Evolutionary conservation across 2,113 vertebrate species (phyloP), one percentile per base, ranked within the genome.

Genomic region (Leuciscus idus): DNA sequence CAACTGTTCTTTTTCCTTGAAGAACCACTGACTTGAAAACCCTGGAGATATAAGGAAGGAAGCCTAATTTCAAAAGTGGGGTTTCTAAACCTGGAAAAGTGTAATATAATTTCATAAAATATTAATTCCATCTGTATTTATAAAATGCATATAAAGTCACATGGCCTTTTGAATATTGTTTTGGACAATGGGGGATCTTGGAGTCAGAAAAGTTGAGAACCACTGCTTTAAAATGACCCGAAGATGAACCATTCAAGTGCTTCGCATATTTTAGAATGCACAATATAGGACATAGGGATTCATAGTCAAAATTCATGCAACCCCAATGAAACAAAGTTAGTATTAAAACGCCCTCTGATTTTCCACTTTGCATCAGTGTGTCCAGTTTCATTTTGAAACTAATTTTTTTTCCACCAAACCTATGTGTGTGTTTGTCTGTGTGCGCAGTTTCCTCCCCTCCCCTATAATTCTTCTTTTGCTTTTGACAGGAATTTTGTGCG

Each of bases 341-440:
- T 23, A 8, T 72, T 9, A 72, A 72, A 72, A 43, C 66, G 19
- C 66, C 15, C 46, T 50, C 43, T 55, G 74, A 55, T 50, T 55
- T 55, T 55, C 15, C 9, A 3, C 57, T 43, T 39, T 2, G 33
- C 12, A 0, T 59, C 21, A 48, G 10, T 50, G 43, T 2, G n/a
- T 75, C n/a, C 11, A 10, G 23, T 75, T 50, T 75, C 6, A n/a
- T 36, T 55, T 77, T 57, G 30, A 85, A 52, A 13, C 26, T 0
- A 26, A 26, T 26, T 26, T 26, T 26, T 26, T 66, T 66, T 66
- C 57, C 83, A 50, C 73, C 26, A 59, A n/a, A 84, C 9, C 5
- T 75, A 17, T 59, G 79, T 73, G 62, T 70, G 36, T 50, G 64
- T 33, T 17, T 17, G 33, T 79, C 52, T 50, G 55, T 84, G 75